Percentiles rank a stretch among this genome's conserved stretches.
phyloP scores from a whole-genome alignment of 2,888 invertebrate genomes.

The Campopleginae sp. region DNA sequence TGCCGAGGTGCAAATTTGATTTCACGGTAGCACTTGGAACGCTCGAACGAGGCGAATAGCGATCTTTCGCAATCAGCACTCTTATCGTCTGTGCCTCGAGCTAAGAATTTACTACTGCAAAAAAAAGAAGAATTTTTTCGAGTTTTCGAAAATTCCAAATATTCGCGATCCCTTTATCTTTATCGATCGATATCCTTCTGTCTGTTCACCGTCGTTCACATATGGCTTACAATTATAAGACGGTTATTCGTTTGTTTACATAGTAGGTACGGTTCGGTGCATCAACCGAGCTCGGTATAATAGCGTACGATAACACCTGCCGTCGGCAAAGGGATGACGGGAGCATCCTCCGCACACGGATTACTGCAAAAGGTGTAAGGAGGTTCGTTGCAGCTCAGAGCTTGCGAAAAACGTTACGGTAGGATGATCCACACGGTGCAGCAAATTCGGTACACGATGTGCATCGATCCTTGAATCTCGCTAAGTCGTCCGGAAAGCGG shows the following conservation, averaged over 20 bases:
- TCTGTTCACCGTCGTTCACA: not conserved
- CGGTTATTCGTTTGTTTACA: conserved; percentile 3
- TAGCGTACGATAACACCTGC: conserved; percentile 7
- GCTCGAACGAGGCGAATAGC: too few species aligned
- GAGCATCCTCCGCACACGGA: conserved; percentile 13
- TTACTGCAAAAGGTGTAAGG: conserved; percentile 35
- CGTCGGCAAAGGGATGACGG: conserved; percentile 1
- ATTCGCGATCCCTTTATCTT: too few species aligned
- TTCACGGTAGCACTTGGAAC: too few species aligned
- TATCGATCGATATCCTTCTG: not conserved
- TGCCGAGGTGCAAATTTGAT: too few species aligned
- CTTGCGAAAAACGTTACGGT: not conserved
- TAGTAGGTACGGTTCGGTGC: not conserved
- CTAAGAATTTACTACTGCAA: too few species aligned
- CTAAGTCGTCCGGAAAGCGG: conserved; percentile 11
- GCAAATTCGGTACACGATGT: not conserved
- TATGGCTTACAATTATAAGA: not conserved
- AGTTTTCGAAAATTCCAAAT: not conserved
- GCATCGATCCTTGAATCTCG: conserved; percentile 22
- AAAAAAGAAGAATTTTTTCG: not conserved
- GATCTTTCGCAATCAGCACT: too few species aligned
- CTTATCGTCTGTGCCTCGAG: too few species aligned
- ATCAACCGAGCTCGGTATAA: not conserved
- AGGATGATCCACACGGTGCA: not conserved
- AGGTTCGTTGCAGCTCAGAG: not conserved